Percentiles rank a stretch among this genome's conserved stretches.
Evolutionary conservation across 2,113 vertebrate genomes (phyloP).

Genomic region (Oreochromis spilurus): DNA sequence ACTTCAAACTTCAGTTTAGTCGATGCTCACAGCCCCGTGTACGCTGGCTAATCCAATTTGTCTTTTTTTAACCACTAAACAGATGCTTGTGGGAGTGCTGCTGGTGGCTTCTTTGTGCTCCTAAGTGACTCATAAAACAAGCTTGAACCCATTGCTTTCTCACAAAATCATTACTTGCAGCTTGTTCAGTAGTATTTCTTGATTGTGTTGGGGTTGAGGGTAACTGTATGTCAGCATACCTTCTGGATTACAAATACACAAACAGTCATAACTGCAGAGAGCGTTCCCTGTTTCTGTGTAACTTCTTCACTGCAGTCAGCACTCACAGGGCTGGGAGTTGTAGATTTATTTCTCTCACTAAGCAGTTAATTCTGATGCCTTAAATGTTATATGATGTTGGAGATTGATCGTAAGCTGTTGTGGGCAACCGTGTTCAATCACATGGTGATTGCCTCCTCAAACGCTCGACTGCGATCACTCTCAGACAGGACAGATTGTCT

Average conservation of each 20-base stretch:
- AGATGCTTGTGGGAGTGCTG: neutral
- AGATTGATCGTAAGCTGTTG: neutral
- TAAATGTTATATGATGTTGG: neutral
- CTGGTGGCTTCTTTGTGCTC: neutral
- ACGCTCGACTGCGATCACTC: fast-evolving
- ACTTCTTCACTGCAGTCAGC: neutral
- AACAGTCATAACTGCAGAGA: neutral
- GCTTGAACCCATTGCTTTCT: neutral
- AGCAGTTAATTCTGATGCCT: neutral
- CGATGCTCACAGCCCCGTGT: neutral
- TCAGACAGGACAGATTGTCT: neutral
- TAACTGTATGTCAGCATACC: neutral
- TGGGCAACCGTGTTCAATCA: fast-evolving
- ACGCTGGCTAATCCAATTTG: neutral
- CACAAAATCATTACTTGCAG: neutral
- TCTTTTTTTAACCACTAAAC: neutral
- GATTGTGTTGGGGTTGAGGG: neutral
- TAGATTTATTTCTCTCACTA: neutral
- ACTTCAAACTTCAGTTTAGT: slow-evolving; percentile 23
- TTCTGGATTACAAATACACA: neutral
- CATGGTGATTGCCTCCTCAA: neutral
- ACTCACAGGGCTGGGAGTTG: neutral
- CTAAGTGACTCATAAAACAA: neutral
- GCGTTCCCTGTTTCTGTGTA: neutral
- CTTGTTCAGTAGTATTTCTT: neutral